Evolutionary conservation across 2,888 invertebrate genomes (phyloP), one percentile per base, ranked within the genome.

Genomic region (Rhogogaster chlorosoma): DNA sequence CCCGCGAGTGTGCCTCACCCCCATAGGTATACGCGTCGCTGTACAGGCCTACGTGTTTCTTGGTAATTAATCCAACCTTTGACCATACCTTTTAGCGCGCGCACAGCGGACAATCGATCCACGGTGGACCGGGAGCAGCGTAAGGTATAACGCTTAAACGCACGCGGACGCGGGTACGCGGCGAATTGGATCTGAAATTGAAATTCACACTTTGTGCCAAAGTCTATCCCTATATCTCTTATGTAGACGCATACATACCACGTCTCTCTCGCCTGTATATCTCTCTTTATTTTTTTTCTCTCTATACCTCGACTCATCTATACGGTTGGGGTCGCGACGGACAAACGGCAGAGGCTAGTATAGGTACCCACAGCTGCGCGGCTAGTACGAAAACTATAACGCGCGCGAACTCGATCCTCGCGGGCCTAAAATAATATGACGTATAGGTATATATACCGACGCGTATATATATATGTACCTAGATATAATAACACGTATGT

Each of bases 131-230:
- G 71, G 42, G 42, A 77, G n/a, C 7, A 32, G 53, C 49, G 49
- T 53, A 77, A 32, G 36, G 45, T 83, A 32, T 80, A 85, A 57
- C 82, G 86, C 85, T 85, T 83, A 82, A 83, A 57, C 83, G 82
- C 84, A 57, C 67, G 85, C 71, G 53, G 53, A 83, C 64, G 73
- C 53, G 75, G 18, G 67, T 3, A 12, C 77, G 22, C 83, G 77
- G 61, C 83, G 80, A 83, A 83, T 84, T 87, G 83, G 78, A 77
- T 77, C 32, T 77, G 29, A 53, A 53, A 77, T 77, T 77, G 32
- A 77, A 77, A 77, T 77, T 49, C 53, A 53, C 77, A n/a, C 53
- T 77, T 77, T 38, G 29, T 32, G 77, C 53, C 77, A 49, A 49
- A 77, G 49, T 49, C 49, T 42, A 15, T 29, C 73, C n/a, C 45